phyloP scores from a whole-genome alignment of 2,888 invertebrate genomes.

The Lepidochrysops patricia region DNA sequence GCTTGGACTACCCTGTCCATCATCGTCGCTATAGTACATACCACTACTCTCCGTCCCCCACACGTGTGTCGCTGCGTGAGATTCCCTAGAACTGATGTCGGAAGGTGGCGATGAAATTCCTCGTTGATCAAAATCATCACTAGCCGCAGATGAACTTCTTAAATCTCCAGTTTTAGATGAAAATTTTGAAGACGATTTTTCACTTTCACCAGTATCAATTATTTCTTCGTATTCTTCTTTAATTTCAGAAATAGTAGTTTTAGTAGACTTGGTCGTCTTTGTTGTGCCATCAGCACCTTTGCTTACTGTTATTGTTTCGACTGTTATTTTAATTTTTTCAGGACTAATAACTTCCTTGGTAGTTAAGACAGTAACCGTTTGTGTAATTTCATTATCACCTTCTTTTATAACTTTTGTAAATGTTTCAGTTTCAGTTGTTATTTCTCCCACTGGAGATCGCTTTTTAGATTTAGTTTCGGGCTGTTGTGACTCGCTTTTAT shows the following conservation, averaged over 20 bases:
- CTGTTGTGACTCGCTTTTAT: constrained; percentile 33
- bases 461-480: constrained; percentile 45
- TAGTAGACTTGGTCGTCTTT: constrained; percentile 67
- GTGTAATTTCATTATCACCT: constrained; percentile 59
- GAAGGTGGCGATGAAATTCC: constrained; percentile 75
- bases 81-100: constrained; percentile 77
- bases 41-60: constrained; percentile 73
- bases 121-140: constrained; percentile 76
- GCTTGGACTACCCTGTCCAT: constrained; percentile 79
- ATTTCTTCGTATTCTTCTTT: constrained; percentile 67
- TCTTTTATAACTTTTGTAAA: constrained; percentile 60
- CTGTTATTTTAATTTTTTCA: constrained; percentile 61
- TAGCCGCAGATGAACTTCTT: constrained; percentile 76
- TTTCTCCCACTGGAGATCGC: constrained; percentile 62
- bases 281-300: constrained; percentile 61
- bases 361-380: constrained; percentile 65
- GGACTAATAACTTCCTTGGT: constrained; percentile 66
- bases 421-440: constrained; percentile 62
- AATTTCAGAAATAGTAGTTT: constrained; percentile 66
- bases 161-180: constrained; percentile 70
- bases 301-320: constrained; percentile 66
- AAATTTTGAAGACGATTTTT: constrained; percentile 64
- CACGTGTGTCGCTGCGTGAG: constrained; percentile 68
- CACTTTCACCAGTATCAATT: constrained; percentile 60
- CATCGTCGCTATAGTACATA: constrained; percentile 78